Evolutionary conservation across 2,113 vertebrate genomes (phyloP).

Genomic region (Nesospiza acunhae): DNA sequence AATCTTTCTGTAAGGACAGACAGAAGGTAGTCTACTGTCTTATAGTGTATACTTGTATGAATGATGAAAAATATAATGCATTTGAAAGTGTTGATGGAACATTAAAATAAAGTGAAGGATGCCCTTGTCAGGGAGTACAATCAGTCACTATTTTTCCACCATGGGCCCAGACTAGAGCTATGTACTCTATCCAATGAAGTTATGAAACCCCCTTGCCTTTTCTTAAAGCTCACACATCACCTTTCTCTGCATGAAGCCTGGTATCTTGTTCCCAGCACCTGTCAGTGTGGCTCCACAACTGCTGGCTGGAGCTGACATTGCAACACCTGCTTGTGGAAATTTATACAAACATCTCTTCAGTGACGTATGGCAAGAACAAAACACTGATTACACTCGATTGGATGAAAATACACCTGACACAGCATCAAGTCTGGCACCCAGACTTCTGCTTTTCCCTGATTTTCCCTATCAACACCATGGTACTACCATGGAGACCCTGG

Average conservation of each 20-base stretch:
- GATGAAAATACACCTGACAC: neutral
- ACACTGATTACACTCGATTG: neutral
- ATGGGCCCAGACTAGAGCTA: neutral
- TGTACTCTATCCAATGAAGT: neutral
- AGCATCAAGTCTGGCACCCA: neutral
- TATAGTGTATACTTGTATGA: neutral
- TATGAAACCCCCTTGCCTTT: neutral
- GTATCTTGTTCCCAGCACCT: neutral
- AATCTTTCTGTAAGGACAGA: neutral
- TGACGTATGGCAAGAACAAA: neutral
- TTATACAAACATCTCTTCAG: neutral
- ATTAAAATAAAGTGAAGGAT: neutral
- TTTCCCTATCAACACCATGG: neutral
- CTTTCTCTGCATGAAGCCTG: neutral
- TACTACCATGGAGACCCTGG: neutral
- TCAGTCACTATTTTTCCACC: neutral
- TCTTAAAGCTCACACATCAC: neutral
- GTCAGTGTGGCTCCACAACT: neutral
- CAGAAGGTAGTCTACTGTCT: neutral
- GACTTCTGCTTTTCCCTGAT: neutral
- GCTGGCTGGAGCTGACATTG: neutral
- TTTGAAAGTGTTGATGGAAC: neutral
- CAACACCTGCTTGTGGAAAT: neutral
- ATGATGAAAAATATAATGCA: neutral
- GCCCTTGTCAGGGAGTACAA: neutral